phyloP scores from a whole-genome alignment of 2,797 vertebrate species.

The Fistularia commersonii region DNA sequence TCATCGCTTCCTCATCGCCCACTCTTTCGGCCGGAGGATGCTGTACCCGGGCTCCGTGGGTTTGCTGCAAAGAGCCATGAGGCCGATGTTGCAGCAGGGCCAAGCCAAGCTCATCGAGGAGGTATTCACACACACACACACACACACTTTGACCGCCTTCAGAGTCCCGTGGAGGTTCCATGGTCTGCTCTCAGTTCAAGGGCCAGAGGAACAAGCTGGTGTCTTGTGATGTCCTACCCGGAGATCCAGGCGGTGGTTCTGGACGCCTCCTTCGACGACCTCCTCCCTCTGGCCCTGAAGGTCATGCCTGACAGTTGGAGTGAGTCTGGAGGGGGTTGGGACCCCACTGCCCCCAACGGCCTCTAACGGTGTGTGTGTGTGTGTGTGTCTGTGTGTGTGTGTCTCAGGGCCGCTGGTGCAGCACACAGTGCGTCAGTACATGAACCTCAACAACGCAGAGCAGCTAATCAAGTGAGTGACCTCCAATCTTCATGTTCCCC shows the following conservation, averaged over 20 bases:
- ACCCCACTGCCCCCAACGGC: background rate
- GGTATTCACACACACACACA: constrained; percentile 68
- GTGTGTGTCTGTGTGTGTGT: too few species aligned
- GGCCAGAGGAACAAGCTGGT: constrained; percentile 87
- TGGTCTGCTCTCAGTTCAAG: constrained; percentile 64
- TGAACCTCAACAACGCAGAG: constrained; percentile 90
- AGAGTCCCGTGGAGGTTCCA: too few species aligned
- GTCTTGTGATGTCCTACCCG: constrained; percentile 90
- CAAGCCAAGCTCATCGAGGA: constrained; percentile 87
- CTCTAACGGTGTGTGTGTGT: background rate
- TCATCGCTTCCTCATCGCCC: constrained; percentile 84
- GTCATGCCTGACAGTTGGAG: constrained; percentile 94
- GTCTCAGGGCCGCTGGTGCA: constrained; percentile 87
- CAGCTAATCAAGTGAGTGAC: constrained; percentile 87
- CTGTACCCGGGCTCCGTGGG: constrained; percentile 90
- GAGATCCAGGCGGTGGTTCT: constrained; percentile 83
- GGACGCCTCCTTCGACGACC: constrained; percentile 91
- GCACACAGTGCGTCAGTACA: constrained; percentile 85
- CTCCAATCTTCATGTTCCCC: background rate
- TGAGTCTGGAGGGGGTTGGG: constrained; percentile 63
- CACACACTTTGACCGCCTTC: background rate
- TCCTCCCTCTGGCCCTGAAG: constrained; percentile 88
- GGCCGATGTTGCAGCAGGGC: constrained; percentile 86
- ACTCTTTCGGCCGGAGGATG: constrained; percentile 89
- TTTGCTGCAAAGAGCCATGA: constrained; percentile 89